phyloP scores from a whole-genome alignment of 1,140 invertebrate species.

The Myzus persicae region DNA sequence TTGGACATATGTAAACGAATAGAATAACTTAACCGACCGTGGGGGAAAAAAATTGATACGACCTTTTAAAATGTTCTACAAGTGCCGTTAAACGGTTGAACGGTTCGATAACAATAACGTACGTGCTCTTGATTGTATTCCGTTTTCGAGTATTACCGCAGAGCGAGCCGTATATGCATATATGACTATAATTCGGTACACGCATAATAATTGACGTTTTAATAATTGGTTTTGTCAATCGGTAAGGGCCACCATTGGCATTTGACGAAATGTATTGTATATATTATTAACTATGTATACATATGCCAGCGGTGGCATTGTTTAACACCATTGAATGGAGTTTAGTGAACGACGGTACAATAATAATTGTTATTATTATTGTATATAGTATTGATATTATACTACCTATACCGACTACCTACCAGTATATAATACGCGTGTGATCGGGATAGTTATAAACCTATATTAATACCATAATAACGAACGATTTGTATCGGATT shows the following conservation, averaged over 20 bases:
- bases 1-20: neutral
- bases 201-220: neutral
- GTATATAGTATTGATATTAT: neutral
- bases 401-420: neutral
- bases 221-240: neutral
- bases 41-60: neutral
- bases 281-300: neutral
- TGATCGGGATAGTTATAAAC: too few species aligned
- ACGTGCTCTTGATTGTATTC: constrained; percentile 1
- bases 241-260: neutral
- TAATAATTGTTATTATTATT: neutral
- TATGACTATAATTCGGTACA: neutral
- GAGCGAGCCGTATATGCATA: neutral
- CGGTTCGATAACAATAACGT: neutral
- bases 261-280: neutral
- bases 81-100: constrained; percentile 18
- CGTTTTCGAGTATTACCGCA: neutral
- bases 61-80: neutral
- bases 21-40: neutral
- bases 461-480: too few species aligned
- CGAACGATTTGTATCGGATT: too few species aligned
- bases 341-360: neutral
- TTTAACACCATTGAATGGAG: neutral
- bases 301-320: neutral
- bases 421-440: neutral